Evolutionary conservation across 2,797 vertebrate species (phyloP), one percentile per base, ranked within the genome.

Genomic region (Myotis vivesi): DNA sequence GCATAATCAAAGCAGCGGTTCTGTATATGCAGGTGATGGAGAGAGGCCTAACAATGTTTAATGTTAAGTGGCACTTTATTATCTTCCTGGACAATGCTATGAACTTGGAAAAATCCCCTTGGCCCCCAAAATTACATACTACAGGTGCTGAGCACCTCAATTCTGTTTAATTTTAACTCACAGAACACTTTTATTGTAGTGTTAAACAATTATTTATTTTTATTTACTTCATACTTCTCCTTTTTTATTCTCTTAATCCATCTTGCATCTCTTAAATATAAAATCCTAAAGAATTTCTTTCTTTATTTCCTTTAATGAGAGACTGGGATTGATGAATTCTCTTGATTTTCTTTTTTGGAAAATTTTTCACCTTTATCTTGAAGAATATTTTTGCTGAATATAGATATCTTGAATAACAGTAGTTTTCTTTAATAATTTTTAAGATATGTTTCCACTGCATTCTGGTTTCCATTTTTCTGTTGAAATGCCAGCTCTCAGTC

Each of bases 151-250:
- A 46, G 41, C 28, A 69, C 55, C 57, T 75, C 84, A 59, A 44
- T 66, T 69, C 30, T n/a, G 33, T n/a, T 95, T 69, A 71, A 36
- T 94, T 82, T 83, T 57, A 89, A 83, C 23, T 72, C 28, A 92
- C 13, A 81, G 51, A 44, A 72, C 75, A 77, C 1, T 73, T 8
- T 71, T 94, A 51, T 28, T 92, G 2, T 71, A n/a, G 17, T 66
- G 33, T 41, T 84, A 44, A 44, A 91, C 36, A 79, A 36, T 28
- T 82, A 68, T 57, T 64, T 41, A 64, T 51, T 83, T 83, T 87
- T 79, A 55, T 68, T 79, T 80, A 64, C 5, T 46, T 91, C 75
- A 51, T 4, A 20, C 25, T 75, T 51, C 66, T 0, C 9, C 8
- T 62, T 64, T 64, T 89, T 59, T 82, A 51, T 90, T 68, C 41